Percentiles rank a stretch among this genome's conserved stretches.
Conservation (phyloP, 2,113 vertebrate species). For the Brachirus orientalis region DNA sequence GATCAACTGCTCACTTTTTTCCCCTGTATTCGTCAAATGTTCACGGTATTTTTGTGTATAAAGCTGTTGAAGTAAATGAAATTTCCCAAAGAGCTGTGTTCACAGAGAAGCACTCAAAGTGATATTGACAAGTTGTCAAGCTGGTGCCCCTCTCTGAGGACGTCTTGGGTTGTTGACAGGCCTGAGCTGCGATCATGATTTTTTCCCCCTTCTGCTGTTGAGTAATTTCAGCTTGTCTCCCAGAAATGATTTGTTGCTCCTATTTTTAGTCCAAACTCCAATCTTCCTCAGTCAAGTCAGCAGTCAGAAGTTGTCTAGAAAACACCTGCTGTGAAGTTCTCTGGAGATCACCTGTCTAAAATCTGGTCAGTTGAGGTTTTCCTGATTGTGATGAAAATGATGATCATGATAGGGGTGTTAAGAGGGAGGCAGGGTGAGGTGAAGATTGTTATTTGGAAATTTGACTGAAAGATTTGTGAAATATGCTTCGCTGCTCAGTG, state of each 20-base stretch:
- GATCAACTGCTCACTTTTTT: constrained; percentile 76
- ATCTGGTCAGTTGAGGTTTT: constrained; percentile 57
- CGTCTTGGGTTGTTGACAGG: constrained; percentile 79
- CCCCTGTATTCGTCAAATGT: constrained; percentile 71
- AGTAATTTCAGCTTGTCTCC: constrained; percentile 80
- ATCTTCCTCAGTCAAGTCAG: constrained; percentile 73
- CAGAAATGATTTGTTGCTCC: constrained; percentile 76
- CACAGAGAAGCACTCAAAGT: constrained; percentile 79
- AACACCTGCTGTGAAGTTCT: constrained; percentile 78
- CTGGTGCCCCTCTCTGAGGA: constrained; percentile 78
- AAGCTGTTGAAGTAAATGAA: constrained; percentile 80
- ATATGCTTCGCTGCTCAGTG: constrained; percentile 15
- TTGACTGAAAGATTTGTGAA: constrained; percentile 38
- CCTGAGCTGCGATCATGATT: constrained; percentile 76
- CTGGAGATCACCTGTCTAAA: constrained; percentile 70
- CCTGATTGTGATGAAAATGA: constrained; percentile 50
- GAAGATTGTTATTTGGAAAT: constrained; percentile 48
- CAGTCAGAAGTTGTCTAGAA: constrained; percentile 74
- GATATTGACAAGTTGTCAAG: constrained; percentile 87
- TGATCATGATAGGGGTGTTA: constrained; percentile 50
- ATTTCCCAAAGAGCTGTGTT: constrained; percentile 82
- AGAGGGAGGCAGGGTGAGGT: constrained; percentile 24
- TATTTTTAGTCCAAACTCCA: constrained; percentile 80
- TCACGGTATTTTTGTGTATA: constrained; percentile 60
- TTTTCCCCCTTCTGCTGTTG: constrained; percentile 73